These are phyloP conservation scores for Hippocampus barbouri DNA, from an alignment of 2,113 vertebrate genomes.

Conservation along the genomic window DNA sequence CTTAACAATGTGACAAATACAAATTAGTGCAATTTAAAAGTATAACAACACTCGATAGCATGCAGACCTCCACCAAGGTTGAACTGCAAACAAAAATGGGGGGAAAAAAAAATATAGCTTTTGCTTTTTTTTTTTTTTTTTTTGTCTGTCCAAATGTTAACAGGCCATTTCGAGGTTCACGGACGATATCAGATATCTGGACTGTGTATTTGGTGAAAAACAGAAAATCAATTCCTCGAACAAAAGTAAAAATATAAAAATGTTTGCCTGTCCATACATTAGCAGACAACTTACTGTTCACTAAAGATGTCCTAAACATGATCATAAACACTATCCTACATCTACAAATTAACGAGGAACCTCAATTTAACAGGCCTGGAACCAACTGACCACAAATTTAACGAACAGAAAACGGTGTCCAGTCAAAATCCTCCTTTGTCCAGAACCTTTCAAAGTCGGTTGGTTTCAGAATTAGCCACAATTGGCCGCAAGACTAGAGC, in stretches of 20 bases:
- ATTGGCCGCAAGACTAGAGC: too few species aligned
- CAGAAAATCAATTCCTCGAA: neutral
- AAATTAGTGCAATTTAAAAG: conserved; percentile 46
- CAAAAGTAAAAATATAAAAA: neutral
- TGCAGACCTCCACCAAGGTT: conserved; percentile 1
- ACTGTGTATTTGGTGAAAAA: neutral
- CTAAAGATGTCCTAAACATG: too few species aligned
- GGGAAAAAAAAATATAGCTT: neutral
- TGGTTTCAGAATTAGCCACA: too few species aligned
- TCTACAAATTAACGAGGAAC: too few species aligned
- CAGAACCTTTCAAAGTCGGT: too few species aligned
- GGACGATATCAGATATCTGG: neutral
- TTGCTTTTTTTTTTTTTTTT: too few species aligned
- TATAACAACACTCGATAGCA: neutral
- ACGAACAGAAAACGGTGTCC: too few species aligned
- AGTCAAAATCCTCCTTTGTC: too few species aligned
- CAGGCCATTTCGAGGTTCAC: neutral
- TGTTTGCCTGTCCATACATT: neutral
- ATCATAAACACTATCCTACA: too few species aligned
- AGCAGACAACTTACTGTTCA: too few species aligned
- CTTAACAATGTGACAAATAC: conserved; percentile 53
- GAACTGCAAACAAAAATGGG: neutral
- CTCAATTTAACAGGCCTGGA: too few species aligned
- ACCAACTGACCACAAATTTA: too few species aligned
- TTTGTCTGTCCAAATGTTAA: neutral